These are phyloP conservation scores for Pygoscelis antarcticus DNA, from an alignment of 2,113 vertebrate genomes.

Conservation along the genomic window DNA sequence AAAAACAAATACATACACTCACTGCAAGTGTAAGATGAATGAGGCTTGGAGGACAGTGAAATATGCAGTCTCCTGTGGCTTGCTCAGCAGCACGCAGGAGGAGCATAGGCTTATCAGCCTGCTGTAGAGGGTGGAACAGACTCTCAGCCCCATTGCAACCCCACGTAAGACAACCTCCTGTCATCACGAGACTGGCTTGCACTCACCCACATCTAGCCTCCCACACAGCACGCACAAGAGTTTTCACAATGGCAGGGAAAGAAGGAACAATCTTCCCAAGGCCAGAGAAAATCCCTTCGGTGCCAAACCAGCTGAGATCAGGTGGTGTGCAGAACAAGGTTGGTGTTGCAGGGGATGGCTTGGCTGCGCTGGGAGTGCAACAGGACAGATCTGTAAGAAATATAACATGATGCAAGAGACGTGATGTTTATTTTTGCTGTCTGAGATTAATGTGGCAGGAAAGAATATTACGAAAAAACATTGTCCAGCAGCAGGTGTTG, in stretches of 20 bases:
- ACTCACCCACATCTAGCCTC: not conserved
- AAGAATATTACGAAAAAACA: not conserved
- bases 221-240: not conserved
- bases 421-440: not conserved
- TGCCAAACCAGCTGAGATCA: not conserved
- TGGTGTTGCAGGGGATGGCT: not conserved
- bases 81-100: not conserved
- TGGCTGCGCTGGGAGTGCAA: not conserved
- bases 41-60: not conserved
- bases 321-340: not conserved
- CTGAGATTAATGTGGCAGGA: not conserved
- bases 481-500: not conserved
- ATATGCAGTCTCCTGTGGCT: not conserved
- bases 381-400: not conserved
- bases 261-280: not conserved
- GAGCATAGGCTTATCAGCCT: not conserved
- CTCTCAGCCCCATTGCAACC: not conserved
- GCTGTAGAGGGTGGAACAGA: rapidly evolving
- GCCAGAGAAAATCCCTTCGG: not conserved
- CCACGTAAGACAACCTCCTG: rapidly evolving
- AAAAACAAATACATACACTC: not conserved
- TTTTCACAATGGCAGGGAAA: not conserved
- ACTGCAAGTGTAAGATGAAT: not conserved
- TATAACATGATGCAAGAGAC: rapidly evolving
- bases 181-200: not conserved